Evolutionary conservation across 2,113 vertebrate genomes (phyloP), one percentile per base, ranked within the genome.

Genomic region (Nannobrachium achirus): DNA sequence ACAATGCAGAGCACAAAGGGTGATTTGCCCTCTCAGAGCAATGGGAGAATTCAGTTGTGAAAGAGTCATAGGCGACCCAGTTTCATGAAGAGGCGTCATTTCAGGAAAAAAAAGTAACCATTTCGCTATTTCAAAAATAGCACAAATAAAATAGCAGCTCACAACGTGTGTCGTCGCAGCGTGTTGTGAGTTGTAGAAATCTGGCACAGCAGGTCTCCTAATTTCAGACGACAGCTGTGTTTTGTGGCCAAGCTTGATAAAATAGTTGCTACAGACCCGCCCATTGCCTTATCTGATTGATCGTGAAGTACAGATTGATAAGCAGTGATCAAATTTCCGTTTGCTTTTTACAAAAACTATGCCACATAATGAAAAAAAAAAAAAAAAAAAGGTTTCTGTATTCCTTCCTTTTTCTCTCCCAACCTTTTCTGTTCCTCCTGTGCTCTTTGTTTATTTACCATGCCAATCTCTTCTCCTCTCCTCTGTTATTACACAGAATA

Each of bases 1-100:
- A 68, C 63, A 19, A 76, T 63, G 41, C 77, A 71, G 72, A 65
- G 57, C 61, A 15, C 45, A 39, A 52, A 9, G 49, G 69, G n/a
- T 25, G 20, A 51, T 57, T 56, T 58, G 62, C 59, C 11, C 10
- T n/a, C 44, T 48, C 51, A 45, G 45, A 80, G 58, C 3, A 8
- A 39, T 4, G 19, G 16, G 52, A 9, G 25, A 33, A 33, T 33
- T 33, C 8, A 39, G 59, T 8, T 33, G 41, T 2, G 68, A 16
- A 19, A 42, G 14, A 18, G 33, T 48, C 10, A 33, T 33, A 33
- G 11, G 50, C 8, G 59, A 19, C 10, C 9, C 10, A 13, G 4
- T 52, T 19, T 20, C n/a, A 52, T 11, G 50, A 4, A 33, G 25
- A 33, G 25, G 25, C 6, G 25, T 33, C 25, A 33, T 33, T 33